Evolutionary conservation across 2,113 vertebrate species (phyloP), one percentile per base, ranked within the genome.

Genomic region (Phalacrocorax carbo): DNA sequence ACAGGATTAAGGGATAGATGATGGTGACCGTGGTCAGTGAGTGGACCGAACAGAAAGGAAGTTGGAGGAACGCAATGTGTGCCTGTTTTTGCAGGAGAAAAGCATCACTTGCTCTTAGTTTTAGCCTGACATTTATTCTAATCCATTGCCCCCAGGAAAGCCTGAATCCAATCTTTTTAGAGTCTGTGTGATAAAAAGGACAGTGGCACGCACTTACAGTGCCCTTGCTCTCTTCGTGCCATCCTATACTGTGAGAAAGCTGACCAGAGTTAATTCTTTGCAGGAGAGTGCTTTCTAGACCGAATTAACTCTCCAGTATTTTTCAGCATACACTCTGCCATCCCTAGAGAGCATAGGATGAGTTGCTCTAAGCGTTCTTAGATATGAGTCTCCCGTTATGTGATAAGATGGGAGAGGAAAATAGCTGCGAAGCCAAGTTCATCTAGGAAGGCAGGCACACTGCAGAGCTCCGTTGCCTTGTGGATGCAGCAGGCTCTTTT

Each of bases 401-500:
- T 49, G 72, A 10, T 76, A n/a, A 79, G 83, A 82, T 81, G 69
- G 80, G 60, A 77, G 32, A 89, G 81, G 57, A 49, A 38, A 71
- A 10, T 23, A 82, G 71, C 44, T 75, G 65, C 88, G 55, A 11
- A 72, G 82, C 73, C 36, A 73, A 46, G 51, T 54, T 87, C 16
- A 2, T 57, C 44, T 49, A 13, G 30, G 76, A 82, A 61, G 65
- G 48, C 65, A 4, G 52, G 55, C 20, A 9, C 34, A 2, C 73
- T 72, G 86, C 91, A 49, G 57, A 34, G 81, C 83, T 80, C 79
- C 2, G 0, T 11, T 42, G 87, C 85, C 75, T 79, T 12, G 10
- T 79, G 92, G 69, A 40, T 77, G 71, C 82, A 93, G 82, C 88
- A 82, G 86, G 20, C 82, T 88, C 77, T 79, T 82, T 26, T 96